These are phyloP conservation scores for Phylloscopus trochilus DNA, from an alignment of 2,113 vertebrate species.

Conservation along the genomic window DNA sequence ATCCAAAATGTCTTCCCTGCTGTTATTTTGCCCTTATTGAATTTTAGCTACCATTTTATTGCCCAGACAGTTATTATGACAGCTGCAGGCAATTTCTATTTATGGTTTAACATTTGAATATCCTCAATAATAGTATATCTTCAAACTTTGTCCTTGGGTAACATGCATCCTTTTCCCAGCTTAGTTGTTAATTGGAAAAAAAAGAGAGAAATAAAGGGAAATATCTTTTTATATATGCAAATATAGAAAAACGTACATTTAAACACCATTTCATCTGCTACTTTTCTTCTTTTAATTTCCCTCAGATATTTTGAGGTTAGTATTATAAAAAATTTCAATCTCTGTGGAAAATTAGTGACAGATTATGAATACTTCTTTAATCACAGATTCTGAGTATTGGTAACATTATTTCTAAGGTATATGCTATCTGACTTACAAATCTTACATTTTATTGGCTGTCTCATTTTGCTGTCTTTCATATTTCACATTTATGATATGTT, in stretches of 20 bases:
- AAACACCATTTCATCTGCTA: not conserved
- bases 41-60: not conserved
- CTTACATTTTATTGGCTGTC: slow-evolving; percentile 89
- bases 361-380: slow-evolving; percentile 89
- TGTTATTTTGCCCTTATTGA: not conserved
- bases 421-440: slow-evolving; percentile 85
- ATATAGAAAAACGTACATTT: not conserved
- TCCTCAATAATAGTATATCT: not conserved
- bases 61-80: not conserved
- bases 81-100: not conserved
- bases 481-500: slow-evolving; percentile 90
- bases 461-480: slow-evolving; percentile 89
- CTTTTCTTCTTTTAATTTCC: slow-evolving; percentile 45
- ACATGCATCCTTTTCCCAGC: not conserved
- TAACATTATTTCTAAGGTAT: slow-evolving; percentile 77
- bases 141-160: not conserved
- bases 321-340: slow-evolving; percentile 58
- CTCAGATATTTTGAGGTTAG: slow-evolving; percentile 26
- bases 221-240: not conserved
- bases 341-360: slow-evolving; percentile 81
- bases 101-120: not conserved
- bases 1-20: not conserved
- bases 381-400: slow-evolving; percentile 86
- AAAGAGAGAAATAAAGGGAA: not conserved
- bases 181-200: not conserved